Conservation (phyloP, 2,113 vertebrate genomes). For the Aptenodytes patagonicus region DNA sequence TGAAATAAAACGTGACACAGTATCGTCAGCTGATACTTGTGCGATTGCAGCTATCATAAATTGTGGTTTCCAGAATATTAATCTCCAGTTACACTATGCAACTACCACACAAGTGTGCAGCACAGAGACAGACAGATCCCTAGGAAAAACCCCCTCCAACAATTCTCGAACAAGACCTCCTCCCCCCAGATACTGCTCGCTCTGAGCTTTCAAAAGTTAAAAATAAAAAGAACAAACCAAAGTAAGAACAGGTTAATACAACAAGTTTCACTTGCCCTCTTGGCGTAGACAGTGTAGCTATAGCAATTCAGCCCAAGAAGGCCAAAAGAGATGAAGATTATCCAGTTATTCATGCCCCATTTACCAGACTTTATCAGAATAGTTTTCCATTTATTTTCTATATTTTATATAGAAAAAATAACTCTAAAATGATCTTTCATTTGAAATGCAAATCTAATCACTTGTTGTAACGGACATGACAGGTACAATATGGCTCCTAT, state of each 20-base stretch:
- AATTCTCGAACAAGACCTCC: fast-evolving
- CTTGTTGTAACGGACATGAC: background rate
- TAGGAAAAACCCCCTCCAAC: background rate
- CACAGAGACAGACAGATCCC: background rate
- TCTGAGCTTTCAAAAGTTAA: background rate
- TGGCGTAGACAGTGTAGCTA: background rate
- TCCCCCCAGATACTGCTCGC: background rate
- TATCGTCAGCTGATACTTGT: constrained; percentile 94
- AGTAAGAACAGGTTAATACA: background rate
- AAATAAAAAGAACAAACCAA: background rate
- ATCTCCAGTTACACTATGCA: constrained; percentile 78
- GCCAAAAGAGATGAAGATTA: background rate
- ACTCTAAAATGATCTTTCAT: background rate
- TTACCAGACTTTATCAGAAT: background rate
- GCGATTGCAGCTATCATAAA: constrained; percentile 81
- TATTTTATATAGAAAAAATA: background rate
- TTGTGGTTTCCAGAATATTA: constrained; percentile 56
- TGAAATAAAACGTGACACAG: constrained; percentile 83
- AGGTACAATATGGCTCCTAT: background rate
- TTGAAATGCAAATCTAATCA: background rate
- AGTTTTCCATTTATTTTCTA: background rate
- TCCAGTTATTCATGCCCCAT: background rate
- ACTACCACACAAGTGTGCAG: constrained; percentile 33
- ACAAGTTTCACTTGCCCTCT: background rate
- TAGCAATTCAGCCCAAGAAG: background rate